phyloP scores from a whole-genome alignment of 2,888 invertebrate genomes.

The Biston stratarius region DNA sequence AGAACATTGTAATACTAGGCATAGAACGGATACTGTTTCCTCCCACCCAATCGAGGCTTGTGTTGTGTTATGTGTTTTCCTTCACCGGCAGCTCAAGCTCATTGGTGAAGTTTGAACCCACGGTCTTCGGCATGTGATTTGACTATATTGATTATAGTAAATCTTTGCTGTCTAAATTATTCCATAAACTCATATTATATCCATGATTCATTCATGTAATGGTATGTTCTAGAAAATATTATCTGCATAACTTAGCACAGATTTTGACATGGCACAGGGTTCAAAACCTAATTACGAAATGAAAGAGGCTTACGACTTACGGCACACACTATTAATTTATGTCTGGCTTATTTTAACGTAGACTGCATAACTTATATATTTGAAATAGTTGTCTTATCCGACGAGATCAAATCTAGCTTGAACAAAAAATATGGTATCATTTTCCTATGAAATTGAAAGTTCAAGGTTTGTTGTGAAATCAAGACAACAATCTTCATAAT shows the following conservation, averaged over 20 bases:
- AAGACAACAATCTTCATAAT: slow-evolving; percentile 21
- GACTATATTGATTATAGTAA: too few species aligned
- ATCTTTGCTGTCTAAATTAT: too few species aligned
- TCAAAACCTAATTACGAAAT: slow-evolving; percentile 43
- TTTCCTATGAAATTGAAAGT: slow-evolving; percentile 45
- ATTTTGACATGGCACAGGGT: slow-evolving; percentile 28
- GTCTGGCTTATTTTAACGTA: slow-evolving; percentile 4
- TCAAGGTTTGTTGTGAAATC: slow-evolving; percentile 40
- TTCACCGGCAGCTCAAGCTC: too few species aligned
- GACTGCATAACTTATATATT: slow-evolving; percentile 8
- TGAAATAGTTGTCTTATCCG: slow-evolving; percentile 21
- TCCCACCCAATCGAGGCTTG: too few species aligned
- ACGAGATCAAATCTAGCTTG: slow-evolving; percentile 34
- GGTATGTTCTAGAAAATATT: slow-evolving; percentile 15
- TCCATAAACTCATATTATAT: too few species aligned
- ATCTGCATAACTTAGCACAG: slow-evolving; percentile 13
- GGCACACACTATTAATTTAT: slow-evolving; percentile 23
- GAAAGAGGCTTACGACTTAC: slow-evolving; percentile 18
- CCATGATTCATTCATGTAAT: neutral
- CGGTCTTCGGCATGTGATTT: too few species aligned
- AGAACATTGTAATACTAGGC: too few species aligned
- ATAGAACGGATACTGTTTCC: too few species aligned
- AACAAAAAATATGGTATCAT: slow-evolving; percentile 33
- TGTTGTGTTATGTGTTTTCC: too few species aligned
- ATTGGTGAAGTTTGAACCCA: too few species aligned